These are phyloP conservation scores for Drosophila parthenogenetica DNA, from an alignment of 2,888 invertebrate genomes.

Conservation along the genomic window DNA sequence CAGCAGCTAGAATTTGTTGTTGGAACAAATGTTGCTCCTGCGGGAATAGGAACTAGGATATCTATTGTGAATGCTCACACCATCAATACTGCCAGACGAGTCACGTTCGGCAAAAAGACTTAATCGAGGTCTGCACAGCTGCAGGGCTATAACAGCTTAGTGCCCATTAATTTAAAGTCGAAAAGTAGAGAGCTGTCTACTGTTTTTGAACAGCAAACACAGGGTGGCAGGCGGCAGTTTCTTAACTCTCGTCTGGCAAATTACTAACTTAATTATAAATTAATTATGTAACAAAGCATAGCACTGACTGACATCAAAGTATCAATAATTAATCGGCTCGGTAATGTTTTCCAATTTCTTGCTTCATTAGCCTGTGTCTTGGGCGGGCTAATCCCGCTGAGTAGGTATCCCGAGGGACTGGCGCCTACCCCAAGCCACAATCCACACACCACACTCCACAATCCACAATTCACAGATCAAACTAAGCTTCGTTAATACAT, in stretches of 20 bases:
- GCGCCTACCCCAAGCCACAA: not conserved
- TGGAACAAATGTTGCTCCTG: conserved; percentile 43
- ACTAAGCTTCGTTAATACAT: conserved; percentile 62
- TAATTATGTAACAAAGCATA: conserved; percentile 69
- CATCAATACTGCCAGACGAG: conserved; percentile 68
- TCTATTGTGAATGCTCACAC: not conserved
- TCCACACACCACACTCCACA: not conserved
- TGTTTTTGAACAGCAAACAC: conserved; percentile 38
- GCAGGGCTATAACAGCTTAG: conserved; percentile 58
- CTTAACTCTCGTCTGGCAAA: conserved; percentile 39
- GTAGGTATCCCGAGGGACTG: conserved; percentile 18
- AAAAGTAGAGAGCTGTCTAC: conserved; percentile 5
- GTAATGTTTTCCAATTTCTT: conserved; percentile 80
- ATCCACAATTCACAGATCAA: not conserved
- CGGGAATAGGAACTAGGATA: conserved; percentile 5
- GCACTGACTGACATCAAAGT: conserved; percentile 67
- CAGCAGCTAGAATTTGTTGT: conserved; percentile 5
- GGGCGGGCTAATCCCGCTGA: conserved; percentile 42
- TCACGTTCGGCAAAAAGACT: conserved; percentile 66
- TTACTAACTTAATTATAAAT: conserved; percentile 78
- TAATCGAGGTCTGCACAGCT: conserved; percentile 64
- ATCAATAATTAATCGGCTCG: conserved; percentile 79
- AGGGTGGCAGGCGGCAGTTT: not conserved
- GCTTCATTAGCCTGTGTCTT: conserved; percentile 73
- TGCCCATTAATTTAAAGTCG: conserved; percentile 53